These are phyloP conservation scores for Hirudo medicinalis DNA, from an alignment of 1,140 invertebrate species.

Conservation along the genomic window DNA sequence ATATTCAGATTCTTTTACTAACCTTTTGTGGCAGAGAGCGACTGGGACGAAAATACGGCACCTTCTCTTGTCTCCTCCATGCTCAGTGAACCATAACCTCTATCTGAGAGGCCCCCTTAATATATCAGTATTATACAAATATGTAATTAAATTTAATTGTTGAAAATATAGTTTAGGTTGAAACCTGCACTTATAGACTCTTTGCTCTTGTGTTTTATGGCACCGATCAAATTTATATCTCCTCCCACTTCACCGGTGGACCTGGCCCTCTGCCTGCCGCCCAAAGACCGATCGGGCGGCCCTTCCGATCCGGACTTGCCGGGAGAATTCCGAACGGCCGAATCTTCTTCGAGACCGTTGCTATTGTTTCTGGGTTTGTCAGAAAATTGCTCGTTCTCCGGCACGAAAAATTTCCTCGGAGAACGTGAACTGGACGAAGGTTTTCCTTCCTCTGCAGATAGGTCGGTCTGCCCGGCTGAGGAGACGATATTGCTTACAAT, in stretches of 20 bases:
- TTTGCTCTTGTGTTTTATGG: slow-evolving; percentile 12
- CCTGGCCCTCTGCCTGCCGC: slow-evolving; percentile 18
- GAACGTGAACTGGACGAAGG: no score
- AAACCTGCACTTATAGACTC: slow-evolving; percentile 8
- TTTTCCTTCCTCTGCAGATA: no score
- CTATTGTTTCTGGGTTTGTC: no score
- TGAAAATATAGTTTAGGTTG: no score
- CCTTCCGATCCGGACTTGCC: slow-evolving; percentile 19
- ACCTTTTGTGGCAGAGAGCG: no score
- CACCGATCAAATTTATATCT: not conserved
- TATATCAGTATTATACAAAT: not conserved
- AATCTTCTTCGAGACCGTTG: not conserved
- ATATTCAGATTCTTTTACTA: no score
- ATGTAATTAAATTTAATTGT: not conserved
- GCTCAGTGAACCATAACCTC: slow-evolving; percentile 46
- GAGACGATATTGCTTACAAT: not conserved
- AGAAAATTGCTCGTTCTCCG: no score
- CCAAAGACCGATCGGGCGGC: slow-evolving; percentile 11
- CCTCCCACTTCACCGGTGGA: slow-evolving; percentile 17
- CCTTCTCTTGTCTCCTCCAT: slow-evolving; percentile 35
- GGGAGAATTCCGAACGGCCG: not conserved
- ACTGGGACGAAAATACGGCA: no score
- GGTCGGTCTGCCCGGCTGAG: not conserved
- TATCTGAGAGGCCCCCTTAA: slow-evolving; percentile 41
- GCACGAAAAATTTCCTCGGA: no score